Evolutionary conservation across 2,888 invertebrate species (phyloP).

Genomic region (Eristalis pertinax): DNA sequence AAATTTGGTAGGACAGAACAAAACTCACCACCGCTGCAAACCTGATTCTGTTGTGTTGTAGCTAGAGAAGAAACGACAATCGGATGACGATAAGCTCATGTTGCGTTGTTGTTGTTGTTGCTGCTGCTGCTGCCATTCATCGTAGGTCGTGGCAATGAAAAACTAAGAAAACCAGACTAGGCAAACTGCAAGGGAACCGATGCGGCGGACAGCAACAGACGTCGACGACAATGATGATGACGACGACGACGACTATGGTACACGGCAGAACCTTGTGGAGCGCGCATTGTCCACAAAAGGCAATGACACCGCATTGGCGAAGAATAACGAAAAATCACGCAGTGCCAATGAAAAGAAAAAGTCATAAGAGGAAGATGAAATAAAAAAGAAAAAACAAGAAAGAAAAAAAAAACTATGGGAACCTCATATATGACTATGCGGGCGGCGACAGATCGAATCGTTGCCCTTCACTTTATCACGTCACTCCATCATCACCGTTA

Average conservation of each 20-base stretch:
- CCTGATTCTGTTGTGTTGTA: slow-evolving; percentile 34
- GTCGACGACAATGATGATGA: slow-evolving; percentile 26
- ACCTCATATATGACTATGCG: background rate
- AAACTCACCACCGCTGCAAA: slow-evolving; percentile 36
- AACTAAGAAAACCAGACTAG: slow-evolving; percentile 38
- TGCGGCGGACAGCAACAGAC: slow-evolving; percentile 50
- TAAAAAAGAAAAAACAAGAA: background rate
- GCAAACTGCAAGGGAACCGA: slow-evolving; percentile 59
- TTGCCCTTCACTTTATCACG: slow-evolving; percentile 13
- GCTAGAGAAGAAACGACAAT: slow-evolving; percentile 21
- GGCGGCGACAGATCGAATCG: background rate
- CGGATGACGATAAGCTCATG: slow-evolving; percentile 28
- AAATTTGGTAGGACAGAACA: slow-evolving; percentile 29
- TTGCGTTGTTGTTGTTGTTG: background rate
- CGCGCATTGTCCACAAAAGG: slow-evolving; percentile 70
- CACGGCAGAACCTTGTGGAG: slow-evolving; percentile 62
- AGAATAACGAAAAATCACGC: slow-evolving; percentile 64
- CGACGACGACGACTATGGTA: slow-evolving; percentile 61
- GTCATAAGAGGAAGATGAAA: background rate
- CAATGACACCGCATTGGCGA: slow-evolving; percentile 68
- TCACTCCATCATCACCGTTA: slow-evolving; percentile 27
- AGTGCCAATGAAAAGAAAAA: slow-evolving; percentile 32
- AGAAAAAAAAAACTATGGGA: slow-evolving; percentile 15
- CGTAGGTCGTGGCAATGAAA: slow-evolving; percentile 72
- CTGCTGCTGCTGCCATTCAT: slow-evolving; percentile 22